Base-by-base conservation (phyloP, 2,888 invertebrate genomes). In the Oasisia sp. region DNA sequence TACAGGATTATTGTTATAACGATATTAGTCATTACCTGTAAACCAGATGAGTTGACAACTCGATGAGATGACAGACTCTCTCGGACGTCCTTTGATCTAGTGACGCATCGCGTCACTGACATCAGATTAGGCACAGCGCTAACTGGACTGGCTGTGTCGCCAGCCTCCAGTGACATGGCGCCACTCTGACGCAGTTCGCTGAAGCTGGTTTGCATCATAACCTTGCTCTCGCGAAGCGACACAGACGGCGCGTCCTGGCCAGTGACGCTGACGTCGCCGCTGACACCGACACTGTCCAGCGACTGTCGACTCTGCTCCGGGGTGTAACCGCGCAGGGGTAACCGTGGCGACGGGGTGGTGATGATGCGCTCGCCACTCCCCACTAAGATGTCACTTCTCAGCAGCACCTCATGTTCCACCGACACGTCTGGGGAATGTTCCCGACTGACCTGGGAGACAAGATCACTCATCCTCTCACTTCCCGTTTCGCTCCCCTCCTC, bases 241-340 rank as follows among this genome's bases (percentile, higher is more conserved):
- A n/a, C 74, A 0, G 5, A 7, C n/a, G 74, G 27, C n/a, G 74
- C 74, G 27, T 27, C 74, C 19, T n/a, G 27, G n/a, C 7, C 27
- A 74, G 19, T n/a, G 74, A 19, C 74, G 27, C 74, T 19, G 27
- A 74, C 74, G 27, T n/a, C 74, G 27, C 19, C 74, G 27, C 74
- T 74, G 27, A 19, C 27, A 74, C 74, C 27, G 27, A 19, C 27
- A 74, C 74, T 27, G 7, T 74, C 74, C 56, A 56, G 56, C 7
- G 74, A 74, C 74, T 74, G 74, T n/a, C 27, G 74, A 74, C 8
- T 74, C 27, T 27, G 74, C 74, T 74, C 74, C 5, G 74, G 74
- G 74, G 74, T 74, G 74, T 74, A n/a, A n/a, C n/a, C n/a, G 74
- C 27, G 74, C 74, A 74, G 74, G 74, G 74, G 74, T 74, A 74